phyloP scores from a whole-genome alignment of 1,140 invertebrate genomes.

The Lithobius niger region DNA sequence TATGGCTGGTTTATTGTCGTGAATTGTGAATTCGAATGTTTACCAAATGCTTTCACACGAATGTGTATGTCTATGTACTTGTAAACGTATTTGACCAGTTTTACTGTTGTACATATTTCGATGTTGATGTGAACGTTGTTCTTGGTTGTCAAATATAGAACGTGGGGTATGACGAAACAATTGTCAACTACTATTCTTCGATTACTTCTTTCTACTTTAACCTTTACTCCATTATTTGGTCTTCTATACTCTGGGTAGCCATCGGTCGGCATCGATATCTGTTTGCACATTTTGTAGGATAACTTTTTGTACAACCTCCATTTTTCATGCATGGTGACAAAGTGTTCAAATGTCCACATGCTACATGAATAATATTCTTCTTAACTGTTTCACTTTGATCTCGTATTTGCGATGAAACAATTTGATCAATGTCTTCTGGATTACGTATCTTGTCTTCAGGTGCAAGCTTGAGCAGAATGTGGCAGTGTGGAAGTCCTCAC shows the following conservation, averaged over 20 bases:
- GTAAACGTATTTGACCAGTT: constrained; percentile 17
- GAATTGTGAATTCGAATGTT: too few species aligned
- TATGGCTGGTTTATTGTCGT: neutral
- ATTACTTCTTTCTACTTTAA: neutral
- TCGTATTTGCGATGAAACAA: constrained; percentile 16
- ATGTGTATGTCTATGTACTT: constrained; percentile 17
- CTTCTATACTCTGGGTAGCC: neutral
- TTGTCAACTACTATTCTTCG: constrained; percentile 13
- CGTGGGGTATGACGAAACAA: constrained; percentile 18
- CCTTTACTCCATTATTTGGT: neutral
- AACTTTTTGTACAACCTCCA: constrained; percentile 7
- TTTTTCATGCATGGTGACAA: constrained; percentile 12
- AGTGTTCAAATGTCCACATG: constrained; percentile 15
- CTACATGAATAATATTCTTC: constrained; percentile 15
- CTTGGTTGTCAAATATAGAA: constrained; percentile 11
- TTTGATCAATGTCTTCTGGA: constrained; percentile 18
- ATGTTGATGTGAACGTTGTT: constrained; percentile 21
- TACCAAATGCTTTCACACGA: neutral
- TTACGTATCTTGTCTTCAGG: constrained; percentile 12
- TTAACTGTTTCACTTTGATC: constrained; percentile 13
- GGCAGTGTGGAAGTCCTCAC: constrained; percentile 25
- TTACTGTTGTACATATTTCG: constrained; percentile 17
- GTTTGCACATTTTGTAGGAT: neutral
- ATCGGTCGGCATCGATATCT: neutral
- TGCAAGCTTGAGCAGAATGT: constrained; percentile 21